Percentiles rank a stretch among this genome's conserved stretches.
These are phyloP conservation scores for Erythrocercus mccallii DNA, from an alignment of 2,113 vertebrate genomes.

Conservation along the genomic window DNA sequence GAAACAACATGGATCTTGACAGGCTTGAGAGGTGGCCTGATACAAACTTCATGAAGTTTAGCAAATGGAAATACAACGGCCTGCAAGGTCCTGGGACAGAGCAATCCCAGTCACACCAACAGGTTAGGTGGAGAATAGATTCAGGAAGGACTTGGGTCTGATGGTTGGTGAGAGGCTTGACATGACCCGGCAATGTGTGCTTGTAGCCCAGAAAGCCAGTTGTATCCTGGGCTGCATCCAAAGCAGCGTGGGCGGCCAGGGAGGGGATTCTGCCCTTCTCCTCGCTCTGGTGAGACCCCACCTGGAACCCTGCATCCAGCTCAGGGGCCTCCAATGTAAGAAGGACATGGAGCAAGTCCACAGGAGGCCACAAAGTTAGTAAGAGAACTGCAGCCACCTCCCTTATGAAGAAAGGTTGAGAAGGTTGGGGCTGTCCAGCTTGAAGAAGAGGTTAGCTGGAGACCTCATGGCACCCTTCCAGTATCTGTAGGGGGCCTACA, in stretches of 20 bases:
- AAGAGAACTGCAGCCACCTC: not conserved
- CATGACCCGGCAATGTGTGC: accelerated
- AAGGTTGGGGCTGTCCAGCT: not conserved
- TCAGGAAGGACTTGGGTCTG: not conserved
- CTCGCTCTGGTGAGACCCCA: not conserved
- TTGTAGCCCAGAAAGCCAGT: accelerated
- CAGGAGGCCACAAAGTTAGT: not conserved
- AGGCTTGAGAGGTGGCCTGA: not conserved
- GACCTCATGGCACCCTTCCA: not conserved
- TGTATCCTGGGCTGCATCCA: not conserved
- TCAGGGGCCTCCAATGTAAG: no score
- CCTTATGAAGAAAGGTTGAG: not conserved
- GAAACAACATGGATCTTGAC: not conserved
- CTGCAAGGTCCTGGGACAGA: accelerated
- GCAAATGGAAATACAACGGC: not conserved
- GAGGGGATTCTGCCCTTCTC: not conserved
- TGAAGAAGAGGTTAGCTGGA: not conserved
- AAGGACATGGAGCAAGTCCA: not conserved
- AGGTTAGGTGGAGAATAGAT: not conserved
- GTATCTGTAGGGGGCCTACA: not conserved
- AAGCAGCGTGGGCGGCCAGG: accelerated
- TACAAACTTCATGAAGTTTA: not conserved
- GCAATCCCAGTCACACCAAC: not conserved
- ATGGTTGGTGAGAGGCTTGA: not conserved
- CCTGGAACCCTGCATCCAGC: not conserved